These are phyloP conservation scores for Acromyrmex charruanus DNA, from an alignment of 1,140 invertebrate genomes.

Conservation along the genomic window DNA sequence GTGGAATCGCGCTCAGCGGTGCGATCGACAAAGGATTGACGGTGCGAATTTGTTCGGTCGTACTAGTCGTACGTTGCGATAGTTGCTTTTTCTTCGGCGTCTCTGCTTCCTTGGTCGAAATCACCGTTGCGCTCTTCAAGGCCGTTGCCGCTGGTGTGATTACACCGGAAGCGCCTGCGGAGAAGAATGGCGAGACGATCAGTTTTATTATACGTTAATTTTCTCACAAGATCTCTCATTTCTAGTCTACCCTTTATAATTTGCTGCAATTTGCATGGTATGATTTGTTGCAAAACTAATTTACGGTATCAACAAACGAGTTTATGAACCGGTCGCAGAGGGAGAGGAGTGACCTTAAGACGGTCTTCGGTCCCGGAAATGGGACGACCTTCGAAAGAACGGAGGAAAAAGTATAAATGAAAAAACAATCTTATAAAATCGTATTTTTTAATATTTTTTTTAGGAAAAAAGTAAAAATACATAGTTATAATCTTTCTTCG, in stretches of 20 bases:
- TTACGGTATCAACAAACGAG: conserved; percentile 12
- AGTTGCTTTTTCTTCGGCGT: conserved; percentile 12
- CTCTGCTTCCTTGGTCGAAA: neutral
- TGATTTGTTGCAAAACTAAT: neutral
- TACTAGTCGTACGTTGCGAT: neutral
- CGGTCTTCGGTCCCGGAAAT: conserved; percentile 73
- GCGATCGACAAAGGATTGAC: conserved; percentile 23
- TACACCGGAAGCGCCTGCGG: conserved; percentile 31
- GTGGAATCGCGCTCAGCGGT: conserved; percentile 51
- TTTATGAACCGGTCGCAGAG: conserved; percentile 38
- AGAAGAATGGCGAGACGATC: neutral
- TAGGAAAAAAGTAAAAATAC: neutral
- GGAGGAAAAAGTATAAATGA: neutral
- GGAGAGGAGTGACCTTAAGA: conserved; percentile 60
- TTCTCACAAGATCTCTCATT: neutral
- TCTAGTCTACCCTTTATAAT: neutral
- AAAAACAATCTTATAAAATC: neutral
- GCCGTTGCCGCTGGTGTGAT: conserved; percentile 57
- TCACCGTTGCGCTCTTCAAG: conserved; percentile 9
- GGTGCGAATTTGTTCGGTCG: neutral
- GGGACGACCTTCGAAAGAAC: conserved; percentile 66
- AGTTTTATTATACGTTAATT: neutral
- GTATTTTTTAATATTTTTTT: neutral
- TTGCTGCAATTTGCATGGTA: neutral
- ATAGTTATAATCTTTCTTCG: neutral